Conservation (phyloP, 35 echinoderm and acorn worm species). For the Apostichopus parvimensis region DNA sequence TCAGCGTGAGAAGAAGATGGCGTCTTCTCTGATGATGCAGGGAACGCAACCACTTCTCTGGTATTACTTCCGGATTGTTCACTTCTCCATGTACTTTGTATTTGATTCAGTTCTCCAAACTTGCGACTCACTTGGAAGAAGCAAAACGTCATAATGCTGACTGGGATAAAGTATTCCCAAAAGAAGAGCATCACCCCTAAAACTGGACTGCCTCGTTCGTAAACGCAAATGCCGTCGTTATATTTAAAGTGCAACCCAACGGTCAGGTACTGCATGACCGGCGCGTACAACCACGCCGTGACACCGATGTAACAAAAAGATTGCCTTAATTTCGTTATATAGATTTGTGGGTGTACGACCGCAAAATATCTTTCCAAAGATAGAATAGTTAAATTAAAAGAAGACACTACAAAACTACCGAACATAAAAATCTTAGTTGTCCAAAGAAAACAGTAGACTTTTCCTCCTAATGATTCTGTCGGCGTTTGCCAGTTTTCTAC, state of each 20-base stretch:
- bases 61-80: background rate
- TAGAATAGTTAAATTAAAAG: constrained; percentile 68
- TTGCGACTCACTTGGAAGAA: constrained; percentile 50
- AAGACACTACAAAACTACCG: constrained; percentile 64
- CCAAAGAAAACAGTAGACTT: constrained; percentile 69
- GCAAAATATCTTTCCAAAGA: constrained; percentile 79
- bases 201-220: constrained; percentile 25
- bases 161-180: constrained; percentile 64
- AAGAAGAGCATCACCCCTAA: constrained; percentile 58
- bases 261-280: constrained; percentile 48
- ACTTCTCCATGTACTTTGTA: constrained; percentile 10
- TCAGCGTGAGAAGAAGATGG: background rate
- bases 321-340: constrained; percentile 27
- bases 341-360: constrained; percentile 64
- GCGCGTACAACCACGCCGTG: constrained; percentile 60
- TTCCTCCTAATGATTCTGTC: constrained; percentile 4
- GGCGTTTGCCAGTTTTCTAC: background rate
- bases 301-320: constrained; percentile 42
- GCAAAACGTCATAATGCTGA: constrained; percentile 57
- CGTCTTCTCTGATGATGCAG: background rate
- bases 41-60: background rate
- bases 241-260: constrained; percentile 49
- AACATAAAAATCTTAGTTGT: constrained; percentile 57
- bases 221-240: constrained; percentile 44
- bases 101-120: constrained; percentile 22